A percentile compares a stretch with the other conserved stretches of the same genome.
These are phyloP conservation scores for Calephelis virginiensis DNA, from an alignment of 1,140 invertebrate species.

Conservation along the genomic window DNA sequence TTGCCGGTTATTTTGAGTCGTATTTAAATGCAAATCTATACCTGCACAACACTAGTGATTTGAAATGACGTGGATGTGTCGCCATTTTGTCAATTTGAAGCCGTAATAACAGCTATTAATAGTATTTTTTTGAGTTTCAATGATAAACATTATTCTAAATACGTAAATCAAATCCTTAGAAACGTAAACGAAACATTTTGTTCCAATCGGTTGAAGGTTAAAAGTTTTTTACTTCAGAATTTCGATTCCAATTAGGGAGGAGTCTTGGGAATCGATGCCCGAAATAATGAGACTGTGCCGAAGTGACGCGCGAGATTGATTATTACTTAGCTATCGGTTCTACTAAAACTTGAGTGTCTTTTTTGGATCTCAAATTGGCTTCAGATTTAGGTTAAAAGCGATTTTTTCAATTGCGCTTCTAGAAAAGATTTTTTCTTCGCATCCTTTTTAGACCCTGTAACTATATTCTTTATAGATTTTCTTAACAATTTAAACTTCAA, in stretches of 20 bases:
- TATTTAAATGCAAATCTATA: too few relatives aligned
- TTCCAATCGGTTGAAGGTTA: not conserved
- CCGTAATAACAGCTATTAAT: too few relatives aligned
- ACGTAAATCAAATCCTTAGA: not conserved
- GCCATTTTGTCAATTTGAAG: too few relatives aligned
- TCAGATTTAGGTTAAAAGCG: not conserved
- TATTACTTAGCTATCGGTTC: not conserved
- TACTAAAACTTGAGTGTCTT: not conserved
- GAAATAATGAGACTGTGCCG: not conserved
- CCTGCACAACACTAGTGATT: too few relatives aligned
- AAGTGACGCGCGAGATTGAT: not conserved
- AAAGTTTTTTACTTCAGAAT: constrained; percentile 4
- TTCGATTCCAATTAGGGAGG: not conserved
- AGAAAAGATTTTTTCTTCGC: too few relatives aligned
- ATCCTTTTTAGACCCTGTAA: too few relatives aligned
- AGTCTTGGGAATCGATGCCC: not conserved
- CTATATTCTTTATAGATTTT: too few relatives aligned
- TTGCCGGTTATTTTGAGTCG: too few relatives aligned
- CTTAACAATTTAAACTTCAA: too few relatives aligned
- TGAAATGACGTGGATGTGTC: too few relatives aligned
- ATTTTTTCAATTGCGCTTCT: too few relatives aligned
- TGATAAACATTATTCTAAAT: not conserved
- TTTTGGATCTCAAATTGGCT: not conserved
- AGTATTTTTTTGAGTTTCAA: too few relatives aligned
- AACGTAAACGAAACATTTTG: not conserved